Base-by-base conservation (phyloP, 2,113 vertebrate genomes). In the Notarius lentiginosus region DNA sequence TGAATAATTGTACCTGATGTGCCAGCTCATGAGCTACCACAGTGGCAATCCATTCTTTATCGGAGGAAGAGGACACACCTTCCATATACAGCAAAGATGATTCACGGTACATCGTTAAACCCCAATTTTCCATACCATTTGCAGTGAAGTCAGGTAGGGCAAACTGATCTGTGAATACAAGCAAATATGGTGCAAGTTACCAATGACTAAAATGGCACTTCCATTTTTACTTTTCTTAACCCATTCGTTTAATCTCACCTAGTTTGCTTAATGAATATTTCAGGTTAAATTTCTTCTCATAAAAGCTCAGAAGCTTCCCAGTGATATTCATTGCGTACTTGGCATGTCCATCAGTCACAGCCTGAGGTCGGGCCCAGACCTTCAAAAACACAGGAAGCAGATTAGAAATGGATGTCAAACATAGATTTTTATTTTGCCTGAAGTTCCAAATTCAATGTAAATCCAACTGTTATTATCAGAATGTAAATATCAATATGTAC, bases 61-160 rank as follows among this genome's bases (percentile, higher is more conserved):
- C 85, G 20, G 90, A 22, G 10, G 72, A 22, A 0, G 93, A 95
- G 11, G 94, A 93, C 7, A 93, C 89, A 0, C 79, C 82, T 24
- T 94, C 84, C 41, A 93, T 89, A 18, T 91, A 94, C 47, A 96
- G 93, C 56, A 96, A 72, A 2, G 0, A 17, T 7, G 86, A 84
- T 77, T 96, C 94, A 22, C 91, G 86, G 84, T 95, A 96, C 0
- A 92, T 94, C 66, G 95, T 66, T 1, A 96, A 85, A 20, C 95
- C 95, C 95, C 94, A 96, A 92, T 94, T 95, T 86, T 95, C 95
- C 95, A 95, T 95, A 0, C 79, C 95, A 51, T 0, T 2, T 0
- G 90, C 20, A 34, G 0, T 1, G 27, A 95, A 88, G 86, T 95
- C 94, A 27, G 95, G 95, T 75, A 96, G 53, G 0, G 95, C 95